Percentiles rank a stretch among this genome's conserved stretches.
Evolutionary conservation across 2,797 vertebrate species (phyloP).

Genomic region (Tolypeutes matacus): DNA sequence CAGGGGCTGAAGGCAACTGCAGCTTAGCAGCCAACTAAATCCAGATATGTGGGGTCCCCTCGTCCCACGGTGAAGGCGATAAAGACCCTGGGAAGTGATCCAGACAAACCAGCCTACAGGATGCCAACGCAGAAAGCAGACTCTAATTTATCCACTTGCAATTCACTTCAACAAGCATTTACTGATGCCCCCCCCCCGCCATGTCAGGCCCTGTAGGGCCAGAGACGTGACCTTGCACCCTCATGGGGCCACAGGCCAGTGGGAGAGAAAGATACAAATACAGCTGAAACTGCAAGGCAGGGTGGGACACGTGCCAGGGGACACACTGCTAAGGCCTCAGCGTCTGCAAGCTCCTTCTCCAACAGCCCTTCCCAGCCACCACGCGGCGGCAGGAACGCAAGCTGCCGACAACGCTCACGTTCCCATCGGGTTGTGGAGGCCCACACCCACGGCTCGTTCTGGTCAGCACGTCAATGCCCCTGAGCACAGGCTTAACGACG

Average conservation of each 20-base stretch:
- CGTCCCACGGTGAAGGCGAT: not conserved
- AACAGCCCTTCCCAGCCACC: too few relatives aligned
- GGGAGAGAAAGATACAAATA: not conserved
- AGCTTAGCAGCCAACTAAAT: not conserved
- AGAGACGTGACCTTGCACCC: not conserved
- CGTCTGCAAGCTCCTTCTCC: not conserved
- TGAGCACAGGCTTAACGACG: not conserved
- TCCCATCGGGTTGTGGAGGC: not conserved
- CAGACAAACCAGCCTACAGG: not conserved
- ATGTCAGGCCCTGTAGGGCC: not conserved
- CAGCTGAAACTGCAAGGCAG: not conserved
- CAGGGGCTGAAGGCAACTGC: not conserved
- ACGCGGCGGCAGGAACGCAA: accelerated
- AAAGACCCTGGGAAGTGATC: not conserved
- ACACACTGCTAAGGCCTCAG: not conserved
- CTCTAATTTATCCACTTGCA: not conserved
- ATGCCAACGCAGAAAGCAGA: not conserved
- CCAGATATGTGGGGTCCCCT: not conserved
- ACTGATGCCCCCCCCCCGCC: not conserved
- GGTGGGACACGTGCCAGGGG: not conserved
- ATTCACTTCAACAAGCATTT: not conserved
- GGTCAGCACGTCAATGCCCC: not conserved
- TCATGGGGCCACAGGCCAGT: not conserved
- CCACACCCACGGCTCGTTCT: not conserved
- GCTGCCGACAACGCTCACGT: accelerated